A percentile compares a stretch with the other conserved stretches of the same genome.
These are phyloP conservation scores for Polydrusus tereticollis DNA, from an alignment of 2,888 invertebrate species.

Conservation along the genomic window DNA sequence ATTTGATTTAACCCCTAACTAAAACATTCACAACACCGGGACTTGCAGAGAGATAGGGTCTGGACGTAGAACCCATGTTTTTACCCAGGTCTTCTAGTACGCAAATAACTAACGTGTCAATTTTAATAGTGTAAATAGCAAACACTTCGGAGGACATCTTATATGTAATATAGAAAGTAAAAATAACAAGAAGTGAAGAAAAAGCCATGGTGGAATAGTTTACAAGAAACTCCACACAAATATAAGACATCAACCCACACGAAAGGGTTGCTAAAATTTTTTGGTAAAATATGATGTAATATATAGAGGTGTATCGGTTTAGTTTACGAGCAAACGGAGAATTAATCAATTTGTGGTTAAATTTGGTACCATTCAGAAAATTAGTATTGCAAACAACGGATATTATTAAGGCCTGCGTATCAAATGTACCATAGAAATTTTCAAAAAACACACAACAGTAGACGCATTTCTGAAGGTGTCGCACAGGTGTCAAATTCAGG, in stretches of 20 bases:
- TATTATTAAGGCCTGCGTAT: not conserved
- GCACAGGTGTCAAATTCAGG: not conserved
- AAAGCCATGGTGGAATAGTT: not conserved
- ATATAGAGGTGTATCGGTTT: not conserved
- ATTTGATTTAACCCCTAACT: not conserved
- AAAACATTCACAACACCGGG: not conserved
- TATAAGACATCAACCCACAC: not conserved
- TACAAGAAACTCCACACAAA: not conserved
- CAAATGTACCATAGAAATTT: not conserved
- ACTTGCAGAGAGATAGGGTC: not conserved
- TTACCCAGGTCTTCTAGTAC: not conserved
- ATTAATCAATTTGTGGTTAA: not conserved
- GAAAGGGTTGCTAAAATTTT: not conserved
- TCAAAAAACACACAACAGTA: not conserved
- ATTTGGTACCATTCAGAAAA: not conserved
- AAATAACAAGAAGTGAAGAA: not conserved
- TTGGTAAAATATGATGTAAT: constrained; percentile 3
- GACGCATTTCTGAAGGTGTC: not conserved
- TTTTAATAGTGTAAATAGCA: not conserved
- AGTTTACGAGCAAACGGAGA: not conserved
- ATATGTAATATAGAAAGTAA: not conserved
- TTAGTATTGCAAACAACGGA: not conserved
- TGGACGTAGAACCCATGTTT: not conserved
- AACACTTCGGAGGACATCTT: not conserved
- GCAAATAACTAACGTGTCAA: constrained; percentile 1